These are phyloP conservation scores for Danionella dracula DNA, from an alignment of 2,797 vertebrate genomes.

Conservation along the genomic window DNA sequence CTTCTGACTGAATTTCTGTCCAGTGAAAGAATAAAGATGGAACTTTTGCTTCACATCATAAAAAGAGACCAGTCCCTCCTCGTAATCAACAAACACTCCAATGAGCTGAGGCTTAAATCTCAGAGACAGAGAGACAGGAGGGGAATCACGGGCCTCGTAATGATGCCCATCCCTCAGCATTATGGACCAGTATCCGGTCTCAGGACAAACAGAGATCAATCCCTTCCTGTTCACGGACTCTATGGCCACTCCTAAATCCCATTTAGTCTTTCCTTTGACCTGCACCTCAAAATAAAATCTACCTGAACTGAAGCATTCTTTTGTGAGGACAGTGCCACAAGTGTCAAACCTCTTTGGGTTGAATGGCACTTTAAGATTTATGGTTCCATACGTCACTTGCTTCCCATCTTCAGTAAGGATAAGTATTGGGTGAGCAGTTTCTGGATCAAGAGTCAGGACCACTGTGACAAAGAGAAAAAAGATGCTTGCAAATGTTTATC, in stretches of 20 bases:
- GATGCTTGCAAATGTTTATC: too few species aligned
- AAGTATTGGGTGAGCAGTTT: conserved; percentile 22
- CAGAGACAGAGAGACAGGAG: not conserved
- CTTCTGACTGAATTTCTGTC: conserved; percentile 35
- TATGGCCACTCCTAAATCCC: conserved; percentile 28
- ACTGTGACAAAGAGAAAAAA: conserved; percentile 7
- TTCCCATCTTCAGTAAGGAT: conserved; percentile 26
- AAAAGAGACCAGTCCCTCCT: conserved; percentile 40
- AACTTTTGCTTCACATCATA: conserved; percentile 26
- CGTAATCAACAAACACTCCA: conserved; percentile 44
- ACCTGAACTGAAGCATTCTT: conserved; percentile 35
- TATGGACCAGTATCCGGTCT: conserved; percentile 39
- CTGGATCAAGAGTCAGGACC: conserved; percentile 39
- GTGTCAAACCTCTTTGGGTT: conserved; percentile 26
- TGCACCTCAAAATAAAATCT: conserved; percentile 34
- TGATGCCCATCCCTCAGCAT: conserved; percentile 24
- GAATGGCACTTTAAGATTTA: not conserved
- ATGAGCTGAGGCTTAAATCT: conserved; percentile 33
- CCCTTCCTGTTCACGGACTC: conserved; percentile 26
- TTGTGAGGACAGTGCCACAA: conserved; percentile 7
- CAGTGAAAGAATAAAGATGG: conserved; percentile 33
- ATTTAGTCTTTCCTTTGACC: not conserved
- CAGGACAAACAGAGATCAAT: not conserved
- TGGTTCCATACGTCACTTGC: conserved; percentile 5
- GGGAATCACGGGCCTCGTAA: conserved; percentile 12